phyloP scores from a whole-genome alignment of 2,888 invertebrate genomes.

The Himalopsyche japonica region DNA sequence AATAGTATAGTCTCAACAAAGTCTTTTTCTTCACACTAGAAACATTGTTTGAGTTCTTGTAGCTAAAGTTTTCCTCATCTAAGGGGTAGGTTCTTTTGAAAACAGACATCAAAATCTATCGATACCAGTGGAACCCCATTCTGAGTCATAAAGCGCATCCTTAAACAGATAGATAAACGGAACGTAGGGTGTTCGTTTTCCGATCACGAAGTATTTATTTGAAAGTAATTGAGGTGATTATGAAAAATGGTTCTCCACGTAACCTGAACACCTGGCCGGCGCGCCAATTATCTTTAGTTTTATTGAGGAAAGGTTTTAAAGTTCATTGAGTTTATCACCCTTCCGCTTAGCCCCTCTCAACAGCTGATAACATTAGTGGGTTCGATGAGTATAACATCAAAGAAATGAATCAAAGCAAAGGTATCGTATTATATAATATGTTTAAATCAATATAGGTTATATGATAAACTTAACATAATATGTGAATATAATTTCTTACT shows the following conservation, averaged over 20 bases:
- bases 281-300: neutral
- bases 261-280: constrained; percentile 18
- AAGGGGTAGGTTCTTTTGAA: neutral
- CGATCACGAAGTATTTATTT: constrained; percentile 11
- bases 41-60: too few relatives aligned
- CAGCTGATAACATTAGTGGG: neutral
- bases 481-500: too few relatives aligned
- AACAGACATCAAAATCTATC: neutral
- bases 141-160: neutral
- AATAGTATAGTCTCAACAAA: too few relatives aligned
- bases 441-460: too few relatives aligned
- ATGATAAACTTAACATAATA: too few relatives aligned
- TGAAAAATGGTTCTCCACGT: neutral
- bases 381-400: neutral
- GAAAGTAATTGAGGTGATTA: constrained; percentile 22
- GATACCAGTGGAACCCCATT: neutral
- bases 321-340: constrained; percentile 3
- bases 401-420: neutral
- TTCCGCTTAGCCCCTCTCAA: neutral
- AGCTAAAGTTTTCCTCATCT: too few relatives aligned
- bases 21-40: too few relatives aligned
- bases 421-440: too few relatives aligned
- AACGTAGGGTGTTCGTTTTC: constrained; percentile 12
- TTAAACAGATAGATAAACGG: neutral
- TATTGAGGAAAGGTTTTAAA: neutral